Base-by-base conservation (phyloP, 2,113 vertebrate species). In the Oophaga pumilio region DNA sequence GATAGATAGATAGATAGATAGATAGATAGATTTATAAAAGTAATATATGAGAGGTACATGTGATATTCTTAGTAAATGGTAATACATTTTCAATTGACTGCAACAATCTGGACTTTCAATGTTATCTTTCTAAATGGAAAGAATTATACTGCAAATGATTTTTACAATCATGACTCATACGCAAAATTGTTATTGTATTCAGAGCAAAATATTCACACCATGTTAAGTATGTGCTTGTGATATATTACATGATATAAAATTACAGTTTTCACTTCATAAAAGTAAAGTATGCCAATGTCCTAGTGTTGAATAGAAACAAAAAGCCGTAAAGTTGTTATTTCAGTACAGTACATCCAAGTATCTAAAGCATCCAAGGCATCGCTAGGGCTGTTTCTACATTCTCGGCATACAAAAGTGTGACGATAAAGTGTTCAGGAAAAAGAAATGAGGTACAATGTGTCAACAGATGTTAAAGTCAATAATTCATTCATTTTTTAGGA, bases 211-310 rank as follows among this genome's bases (percentile, higher is more conserved):
- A 88, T 76, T 88, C 86, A 76, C 86, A 88, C 86, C 86, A 88
- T n/a, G 80, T 76, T 88, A 88, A 88, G 86, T 88, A 83, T 28
- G 86, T 88, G 86, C 80, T 88, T 88, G 79, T 76, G 86, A 88
- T 88, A 83, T 88, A 88, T 88, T 88, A 88, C 69, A 88, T 76
- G 59, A 88, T 83, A 88, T 88, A 83, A 88, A 88, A 88, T 83
- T 88, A 88, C 80, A 88, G 86, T 88, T 88, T 88, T 83, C 86
- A 83, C 86, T 83, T 88, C 86, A 88, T 88, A 88, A 76, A 87
- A 88, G 28, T 66, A 83, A 88, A 83, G 71, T 74, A 64, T 13
- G 80, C 86, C 86, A 88, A 88, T 83, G 80, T 83, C 76, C 80
- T 83, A 76, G 86, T 83, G 53, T 59, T 87, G 15, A 76, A 68